Conservation (phyloP, 1,140 invertebrate species). For the Sminthurinus signatus region DNA sequence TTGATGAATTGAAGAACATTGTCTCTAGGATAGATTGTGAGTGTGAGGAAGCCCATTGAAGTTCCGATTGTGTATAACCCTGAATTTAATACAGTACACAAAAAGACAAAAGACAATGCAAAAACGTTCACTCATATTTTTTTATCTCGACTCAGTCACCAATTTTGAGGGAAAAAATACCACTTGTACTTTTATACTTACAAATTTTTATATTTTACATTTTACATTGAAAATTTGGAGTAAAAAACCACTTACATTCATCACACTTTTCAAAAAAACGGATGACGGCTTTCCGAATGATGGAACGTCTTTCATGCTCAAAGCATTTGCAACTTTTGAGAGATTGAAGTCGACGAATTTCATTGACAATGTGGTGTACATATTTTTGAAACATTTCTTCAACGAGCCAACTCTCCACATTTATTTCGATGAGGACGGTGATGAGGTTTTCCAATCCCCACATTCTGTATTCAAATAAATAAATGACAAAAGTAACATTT, state of each 20-base stretch:
- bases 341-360: conserved; percentile 18
- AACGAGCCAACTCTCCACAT: conserved; percentile 19
- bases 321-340: conserved; percentile 21
- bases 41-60: conserved; percentile 21
- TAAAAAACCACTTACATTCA: conserved; percentile 15
- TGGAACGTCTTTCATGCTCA: conserved; percentile 5
- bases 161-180: background rate
- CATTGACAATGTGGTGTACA: conserved; percentile 24
- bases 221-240: too few species aligned
- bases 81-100: too few species aligned
- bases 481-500: background rate
- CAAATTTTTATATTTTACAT: background rate
- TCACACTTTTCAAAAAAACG: conserved; percentile 15
- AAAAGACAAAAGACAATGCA: background rate
- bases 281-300: conserved; percentile 1
- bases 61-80: conserved; percentile 21
- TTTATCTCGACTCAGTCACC: background rate
- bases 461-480: conserved; percentile 15
- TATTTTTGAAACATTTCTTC: conserved; percentile 35
- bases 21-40: conserved; percentile 9
- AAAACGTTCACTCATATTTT: too few species aligned
- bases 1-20: conserved; percentile 21
- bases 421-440: conserved; percentile 20
- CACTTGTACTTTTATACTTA: background rate
- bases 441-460: conserved; percentile 37